Evolutionary conservation across 2,888 invertebrate genomes (phyloP).

Genomic region (Pediacus dermestoides): DNA sequence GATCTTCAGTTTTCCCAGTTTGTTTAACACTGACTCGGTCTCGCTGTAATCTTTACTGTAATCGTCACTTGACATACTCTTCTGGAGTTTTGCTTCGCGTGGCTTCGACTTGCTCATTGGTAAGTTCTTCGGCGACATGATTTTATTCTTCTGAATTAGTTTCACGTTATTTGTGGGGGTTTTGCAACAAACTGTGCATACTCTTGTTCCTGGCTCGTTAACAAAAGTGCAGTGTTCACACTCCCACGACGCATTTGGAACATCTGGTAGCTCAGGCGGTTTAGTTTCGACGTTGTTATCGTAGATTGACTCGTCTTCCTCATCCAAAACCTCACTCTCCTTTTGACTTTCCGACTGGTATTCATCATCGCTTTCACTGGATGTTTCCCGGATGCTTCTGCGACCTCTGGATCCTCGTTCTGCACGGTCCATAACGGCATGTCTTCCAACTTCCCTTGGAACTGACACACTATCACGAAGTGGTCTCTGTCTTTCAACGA

Average conservation of each 20-base stretch:
- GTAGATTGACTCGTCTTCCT: constrained; percentile 36
- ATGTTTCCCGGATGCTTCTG: constrained; percentile 35
- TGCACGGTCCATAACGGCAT: constrained; percentile 31
- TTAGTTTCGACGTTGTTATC: constrained; percentile 40
- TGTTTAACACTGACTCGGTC: constrained; percentile 46
- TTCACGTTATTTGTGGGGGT: constrained; percentile 56
- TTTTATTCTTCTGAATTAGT: constrained; percentile 22
- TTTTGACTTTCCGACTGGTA: constrained; percentile 36
- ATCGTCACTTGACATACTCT: constrained; percentile 42
- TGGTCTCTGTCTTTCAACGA: constrained; percentile 30
- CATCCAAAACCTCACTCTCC: constrained; percentile 31
- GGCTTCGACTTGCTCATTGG: constrained; percentile 9
- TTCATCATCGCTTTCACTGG: constrained; percentile 40
- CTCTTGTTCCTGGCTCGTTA: constrained; percentile 73
- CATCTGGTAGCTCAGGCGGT: constrained; percentile 38
- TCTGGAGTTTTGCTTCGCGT: constrained; percentile 24
- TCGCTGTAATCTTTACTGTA: constrained; percentile 48
- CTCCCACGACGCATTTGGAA: constrained; percentile 67
- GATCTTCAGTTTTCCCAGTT: constrained; percentile 40
- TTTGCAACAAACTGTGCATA: constrained; percentile 84
- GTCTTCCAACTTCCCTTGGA: constrained; percentile 38
- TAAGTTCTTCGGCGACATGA: not conserved
- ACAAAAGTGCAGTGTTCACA: constrained; percentile 90
- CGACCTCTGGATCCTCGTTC: constrained; percentile 37
- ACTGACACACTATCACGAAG: constrained; percentile 39